Evolutionary conservation across 2,113 vertebrate genomes (phyloP).

Genomic region (Trochalopteron elliotii): DNA sequence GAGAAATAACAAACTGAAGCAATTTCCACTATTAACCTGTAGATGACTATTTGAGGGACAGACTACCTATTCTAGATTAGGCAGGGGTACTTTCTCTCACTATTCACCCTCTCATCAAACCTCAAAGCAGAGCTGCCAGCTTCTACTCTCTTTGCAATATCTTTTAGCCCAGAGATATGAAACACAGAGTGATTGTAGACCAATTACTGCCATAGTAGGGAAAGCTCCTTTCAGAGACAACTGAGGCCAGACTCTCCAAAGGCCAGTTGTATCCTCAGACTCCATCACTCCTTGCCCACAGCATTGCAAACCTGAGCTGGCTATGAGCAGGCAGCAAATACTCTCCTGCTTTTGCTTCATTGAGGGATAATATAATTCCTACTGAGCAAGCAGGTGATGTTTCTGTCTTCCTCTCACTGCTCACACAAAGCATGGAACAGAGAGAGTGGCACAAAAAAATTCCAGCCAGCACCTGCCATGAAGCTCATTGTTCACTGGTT

Average conservation of each 20-base stretch:
- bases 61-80: not conserved
- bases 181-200: not conserved
- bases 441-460: not conserved
- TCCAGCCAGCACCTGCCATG: not conserved
- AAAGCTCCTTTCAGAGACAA: not conserved
- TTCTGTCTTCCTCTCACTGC: not conserved
- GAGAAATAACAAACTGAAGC: not conserved
- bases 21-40: not conserved
- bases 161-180: not conserved
- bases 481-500: not conserved
- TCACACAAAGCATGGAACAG: not conserved
- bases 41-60: not conserved
- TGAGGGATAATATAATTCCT: not conserved
- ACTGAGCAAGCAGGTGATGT: not conserved
- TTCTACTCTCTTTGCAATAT: not conserved
- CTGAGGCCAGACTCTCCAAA: not conserved
- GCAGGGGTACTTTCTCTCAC: not conserved
- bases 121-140: not conserved
- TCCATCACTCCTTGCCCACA: not conserved
- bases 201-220: not conserved
- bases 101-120: not conserved
- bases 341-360: not conserved
- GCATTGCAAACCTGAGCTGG: rapidly evolving
- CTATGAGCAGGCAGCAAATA: not conserved
- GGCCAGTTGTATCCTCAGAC: not conserved